Conservation (phyloP, 2,113 vertebrate genomes). For the Podarcis cretensis region DNA sequence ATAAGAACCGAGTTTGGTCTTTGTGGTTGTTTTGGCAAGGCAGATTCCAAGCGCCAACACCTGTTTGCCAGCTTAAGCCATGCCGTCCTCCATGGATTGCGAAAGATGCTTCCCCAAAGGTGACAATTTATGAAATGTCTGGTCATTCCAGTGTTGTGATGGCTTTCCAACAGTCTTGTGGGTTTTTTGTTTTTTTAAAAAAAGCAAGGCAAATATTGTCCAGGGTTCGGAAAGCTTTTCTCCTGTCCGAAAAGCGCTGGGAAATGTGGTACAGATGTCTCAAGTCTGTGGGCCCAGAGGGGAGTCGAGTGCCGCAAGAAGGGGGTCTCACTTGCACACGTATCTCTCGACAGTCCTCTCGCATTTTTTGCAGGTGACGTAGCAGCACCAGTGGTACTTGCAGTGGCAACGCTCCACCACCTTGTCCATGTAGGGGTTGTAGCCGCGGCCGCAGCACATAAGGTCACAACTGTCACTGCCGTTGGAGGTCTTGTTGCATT, state of each 20-base stretch:
- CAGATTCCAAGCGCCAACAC: conserved; percentile 29
- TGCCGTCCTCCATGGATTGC: conserved; percentile 25
- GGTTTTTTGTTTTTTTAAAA: neutral
- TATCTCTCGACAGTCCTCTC: conserved; percentile 94
- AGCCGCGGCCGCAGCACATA: conserved; percentile 98
- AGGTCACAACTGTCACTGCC: conserved; percentile 98
- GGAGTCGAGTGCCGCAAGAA: neutral
- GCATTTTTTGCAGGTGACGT: conserved; percentile 97
- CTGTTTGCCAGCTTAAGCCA: neutral
- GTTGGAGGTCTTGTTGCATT: conserved; percentile 96
- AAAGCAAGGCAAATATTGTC: neutral
- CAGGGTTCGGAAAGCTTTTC: conserved; percentile 18
- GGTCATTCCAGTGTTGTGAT: neutral
- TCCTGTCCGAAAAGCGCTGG: conserved; percentile 73
- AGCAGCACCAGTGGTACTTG: conserved; percentile 99
- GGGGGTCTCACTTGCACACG: conserved; percentile 90
- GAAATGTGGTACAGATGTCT: conserved; percentile 47
- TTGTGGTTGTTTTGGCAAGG: neutral
- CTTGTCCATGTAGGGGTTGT: conserved; percentile 97
- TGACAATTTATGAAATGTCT: neutral
- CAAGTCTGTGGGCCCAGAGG: neutral
- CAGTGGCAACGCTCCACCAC: conserved; percentile 97
- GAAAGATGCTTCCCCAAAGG: neutral
- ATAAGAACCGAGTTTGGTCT: neutral
- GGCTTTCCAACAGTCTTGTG: neutral